Evolutionary conservation across 2,888 invertebrate species (phyloP).

Genomic region (Dioctria linearis): DNA sequence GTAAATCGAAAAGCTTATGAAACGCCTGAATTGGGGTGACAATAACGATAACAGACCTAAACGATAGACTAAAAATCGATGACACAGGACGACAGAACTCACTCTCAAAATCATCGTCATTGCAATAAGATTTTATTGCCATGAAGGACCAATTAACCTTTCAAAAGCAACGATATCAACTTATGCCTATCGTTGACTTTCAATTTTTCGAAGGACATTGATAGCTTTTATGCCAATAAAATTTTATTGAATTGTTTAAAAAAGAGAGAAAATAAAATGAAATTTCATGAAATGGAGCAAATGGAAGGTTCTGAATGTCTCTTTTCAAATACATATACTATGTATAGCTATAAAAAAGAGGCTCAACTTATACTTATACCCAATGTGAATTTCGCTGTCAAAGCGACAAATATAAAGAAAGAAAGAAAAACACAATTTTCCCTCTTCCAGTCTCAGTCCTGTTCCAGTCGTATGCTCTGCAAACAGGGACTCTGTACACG

Average conservation of each 20-base stretch:
- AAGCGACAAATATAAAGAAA: constrained; percentile 1
- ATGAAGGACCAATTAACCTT: constrained; percentile 49
- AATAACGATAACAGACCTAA: constrained; percentile 1
- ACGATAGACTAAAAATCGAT: constrained; percentile 11
- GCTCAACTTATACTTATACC: background rate
- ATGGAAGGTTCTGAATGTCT: constrained; percentile 29
- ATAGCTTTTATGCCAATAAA: constrained; percentile 41
- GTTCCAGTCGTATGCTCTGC: constrained; percentile 1
- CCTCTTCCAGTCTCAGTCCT: background rate
- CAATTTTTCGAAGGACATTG: constrained; percentile 45
- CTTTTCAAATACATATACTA: constrained; percentile 3
- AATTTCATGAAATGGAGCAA: constrained; percentile 1
- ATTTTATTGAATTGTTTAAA: constrained; percentile 49
- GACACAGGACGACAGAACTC: background rate
- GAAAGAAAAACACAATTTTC: background rate
- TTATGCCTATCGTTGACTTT: constrained; percentile 37
- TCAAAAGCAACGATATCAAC: constrained; percentile 42
- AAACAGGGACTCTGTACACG: constrained; percentile 2
- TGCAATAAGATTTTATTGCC: constrained; percentile 29
- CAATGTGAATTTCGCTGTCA: constrained; percentile 9
- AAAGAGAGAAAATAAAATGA: constrained; percentile 36
- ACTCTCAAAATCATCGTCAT: background rate
- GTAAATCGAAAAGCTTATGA: constrained; percentile 12
- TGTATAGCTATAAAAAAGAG: background rate
- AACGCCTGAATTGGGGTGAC: background rate